A percentile compares a stretch with the other conserved stretches of the same genome.
Conservation (phyloP, 1,140 invertebrate species). For the Drosophila mayri region DNA sequence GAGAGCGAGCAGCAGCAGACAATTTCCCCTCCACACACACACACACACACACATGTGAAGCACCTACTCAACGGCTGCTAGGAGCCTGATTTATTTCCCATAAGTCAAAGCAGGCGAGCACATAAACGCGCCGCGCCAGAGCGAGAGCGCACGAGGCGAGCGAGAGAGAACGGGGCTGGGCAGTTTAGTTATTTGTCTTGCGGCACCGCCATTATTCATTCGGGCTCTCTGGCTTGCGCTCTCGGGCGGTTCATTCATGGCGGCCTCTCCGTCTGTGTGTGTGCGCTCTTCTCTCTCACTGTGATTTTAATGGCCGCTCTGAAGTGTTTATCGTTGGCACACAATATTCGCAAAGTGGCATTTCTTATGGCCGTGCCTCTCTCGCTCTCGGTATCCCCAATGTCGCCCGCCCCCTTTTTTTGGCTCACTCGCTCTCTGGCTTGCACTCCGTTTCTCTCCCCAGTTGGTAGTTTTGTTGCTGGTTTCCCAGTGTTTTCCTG, state of each 20-base stretch:
- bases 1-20: slow-evolving; percentile 24
- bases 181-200: slow-evolving; percentile 78
- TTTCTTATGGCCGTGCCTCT: slow-evolving; percentile 70
- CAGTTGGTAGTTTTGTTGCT: slow-evolving; percentile 49
- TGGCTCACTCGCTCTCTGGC: slow-evolving; percentile 28
- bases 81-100: slow-evolving; percentile 79
- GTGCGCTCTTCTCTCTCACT: slow-evolving; percentile 58
- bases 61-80: slow-evolving; percentile 47
- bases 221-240: slow-evolving; percentile 44
- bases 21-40: slow-evolving; percentile 43
- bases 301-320: slow-evolving; percentile 85
- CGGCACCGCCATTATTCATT: slow-evolving; percentile 84
- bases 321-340: slow-evolving; percentile 85
- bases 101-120: slow-evolving; percentile 80
- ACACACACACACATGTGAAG: slow-evolving; percentile 26
- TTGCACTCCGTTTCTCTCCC: slow-evolving; percentile 47
- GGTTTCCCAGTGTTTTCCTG: slow-evolving; percentile 42
- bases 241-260: slow-evolving; percentile 59
- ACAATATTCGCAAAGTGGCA: slow-evolving; percentile 84
- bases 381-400: slow-evolving; percentile 32
- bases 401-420: slow-evolving; percentile 76
- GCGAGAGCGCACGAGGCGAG: slow-evolving; percentile 39
- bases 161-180: slow-evolving; percentile 74
- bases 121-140: slow-evolving; percentile 53
- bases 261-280: slow-evolving; percentile 31